These are phyloP conservation scores for Felis chaus DNA, from an alignment of 2,113 vertebrate species.

Conservation along the genomic window DNA sequence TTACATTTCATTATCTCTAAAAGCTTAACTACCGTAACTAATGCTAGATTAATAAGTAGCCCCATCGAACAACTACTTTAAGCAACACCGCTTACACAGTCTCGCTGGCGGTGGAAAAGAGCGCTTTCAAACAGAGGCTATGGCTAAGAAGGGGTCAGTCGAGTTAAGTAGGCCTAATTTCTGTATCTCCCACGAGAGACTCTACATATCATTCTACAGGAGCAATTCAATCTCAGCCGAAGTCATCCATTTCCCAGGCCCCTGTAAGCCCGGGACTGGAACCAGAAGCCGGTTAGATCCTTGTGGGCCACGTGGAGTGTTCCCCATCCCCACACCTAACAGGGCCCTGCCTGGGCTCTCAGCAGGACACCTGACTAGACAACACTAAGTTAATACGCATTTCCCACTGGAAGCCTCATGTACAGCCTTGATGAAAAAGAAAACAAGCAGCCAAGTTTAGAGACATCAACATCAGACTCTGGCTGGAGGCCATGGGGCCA, in stretches of 20 bases:
- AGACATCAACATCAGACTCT: constrained; percentile 52
- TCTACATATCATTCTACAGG: neutral
- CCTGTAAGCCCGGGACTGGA: neutral
- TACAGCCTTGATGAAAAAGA: neutral
- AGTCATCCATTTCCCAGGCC: neutral
- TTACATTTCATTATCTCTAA: constrained; percentile 85
- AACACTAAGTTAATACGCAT: neutral
- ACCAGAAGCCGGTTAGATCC: neutral
- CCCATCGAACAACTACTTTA: constrained; percentile 63
- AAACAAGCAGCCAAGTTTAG: constrained; percentile 35
- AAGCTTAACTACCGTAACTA: constrained; percentile 83
- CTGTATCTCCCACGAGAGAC: neutral
- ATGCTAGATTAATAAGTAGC: constrained; percentile 81
- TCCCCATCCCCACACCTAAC: fast-evolving
- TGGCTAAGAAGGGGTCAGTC: constrained; percentile 44
- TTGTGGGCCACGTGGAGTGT: neutral
- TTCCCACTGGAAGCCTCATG: constrained; percentile 16
- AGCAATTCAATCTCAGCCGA: neutral
- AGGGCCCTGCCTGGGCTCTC: neutral
- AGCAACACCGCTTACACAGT: constrained; percentile 26
- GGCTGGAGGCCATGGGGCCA: neutral
- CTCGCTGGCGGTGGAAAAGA: neutral
- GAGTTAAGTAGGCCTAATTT: constrained; percentile 52
- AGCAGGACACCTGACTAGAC: neutral
- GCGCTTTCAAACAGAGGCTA: neutral